Conservation (phyloP, 2,888 invertebrate genomes). For the Coleophora deauratella region DNA sequence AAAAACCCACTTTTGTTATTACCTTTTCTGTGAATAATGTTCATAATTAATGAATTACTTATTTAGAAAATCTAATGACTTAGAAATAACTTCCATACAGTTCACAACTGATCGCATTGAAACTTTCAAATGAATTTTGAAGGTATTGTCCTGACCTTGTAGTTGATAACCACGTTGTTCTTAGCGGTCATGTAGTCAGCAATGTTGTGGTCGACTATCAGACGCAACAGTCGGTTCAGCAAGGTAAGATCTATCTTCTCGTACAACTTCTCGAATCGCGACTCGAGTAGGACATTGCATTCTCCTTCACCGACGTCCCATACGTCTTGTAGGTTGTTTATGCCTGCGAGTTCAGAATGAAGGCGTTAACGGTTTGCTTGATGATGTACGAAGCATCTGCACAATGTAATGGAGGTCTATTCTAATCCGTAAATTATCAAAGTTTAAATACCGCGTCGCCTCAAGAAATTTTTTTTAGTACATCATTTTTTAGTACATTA, state of each 20-base stretch:
- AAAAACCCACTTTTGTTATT: too few relatives aligned
- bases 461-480: too few relatives aligned
- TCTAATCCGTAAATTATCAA: too few relatives aligned
- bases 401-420: too few relatives aligned
- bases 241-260: constrained; percentile 99
- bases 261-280: constrained; percentile 98
- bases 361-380: neutral
- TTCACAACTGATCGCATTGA: too few relatives aligned
- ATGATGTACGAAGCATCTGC: neutral
- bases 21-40: too few relatives aligned
- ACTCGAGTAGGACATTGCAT: constrained; percentile 98
- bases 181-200: constrained; percentile 99
- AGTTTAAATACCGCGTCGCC: too few relatives aligned
- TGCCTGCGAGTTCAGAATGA: constrained; percentile 66
- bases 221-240: constrained; percentile 93
- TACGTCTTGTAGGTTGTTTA: constrained; percentile 97
- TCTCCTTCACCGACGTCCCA: constrained; percentile 99
- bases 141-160: constrained; percentile 88
- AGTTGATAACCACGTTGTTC: constrained; percentile 99
- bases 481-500: too few relatives aligned
- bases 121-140: too few relatives aligned
- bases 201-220: constrained; percentile 99
- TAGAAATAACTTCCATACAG: too few relatives aligned
- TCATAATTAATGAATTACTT: too few relatives aligned
- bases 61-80: too few relatives aligned